Conservation (phyloP, 2,797 vertebrate species). For the Phaenicophaeus curvirostris region DNA sequence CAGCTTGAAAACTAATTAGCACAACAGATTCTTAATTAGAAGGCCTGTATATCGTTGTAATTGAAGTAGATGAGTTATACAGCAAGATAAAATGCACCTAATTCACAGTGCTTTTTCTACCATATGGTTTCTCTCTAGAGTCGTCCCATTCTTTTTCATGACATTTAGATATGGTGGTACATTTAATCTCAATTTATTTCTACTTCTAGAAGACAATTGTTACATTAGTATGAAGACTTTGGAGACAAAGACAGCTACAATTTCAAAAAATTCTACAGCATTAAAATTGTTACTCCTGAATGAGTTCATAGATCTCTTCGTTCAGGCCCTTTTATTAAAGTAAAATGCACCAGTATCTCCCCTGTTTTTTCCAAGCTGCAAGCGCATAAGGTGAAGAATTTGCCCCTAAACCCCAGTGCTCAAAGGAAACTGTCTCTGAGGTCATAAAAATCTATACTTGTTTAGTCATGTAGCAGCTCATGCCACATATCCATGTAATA, state of each 20-base stretch:
- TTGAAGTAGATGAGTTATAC: conserved; percentile 54
- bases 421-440: conserved; percentile 31
- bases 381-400: conserved; percentile 4
- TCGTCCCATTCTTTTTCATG: conserved; percentile 54
- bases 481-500: conserved; percentile 10
- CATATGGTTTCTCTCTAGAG: conserved; percentile 49
- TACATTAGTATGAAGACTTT: conserved; percentile 74
- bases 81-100: conserved; percentile 50
- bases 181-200: conserved; percentile 75
- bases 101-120: conserved; percentile 70
- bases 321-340: conserved; percentile 41
- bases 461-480: conserved; percentile 16
- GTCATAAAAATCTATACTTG: conserved; percentile 14
- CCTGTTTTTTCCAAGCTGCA: conserved; percentile 36
- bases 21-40: conserved; percentile 60
- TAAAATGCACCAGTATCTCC: conserved; percentile 48
- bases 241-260: conserved; percentile 71
- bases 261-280: conserved; percentile 66
- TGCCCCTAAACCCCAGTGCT: not conserved
- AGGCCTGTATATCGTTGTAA: conserved; percentile 47
- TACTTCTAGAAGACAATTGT: conserved; percentile 72
- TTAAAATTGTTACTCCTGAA: conserved; percentile 56
- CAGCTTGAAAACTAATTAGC: conserved; percentile 58
- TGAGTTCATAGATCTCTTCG: conserved; percentile 36
- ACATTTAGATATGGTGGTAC: conserved; percentile 75